These are phyloP conservation scores for Dolichomitus sp. DNA, from an alignment of 2,888 invertebrate genomes.

Conservation along the genomic window DNA sequence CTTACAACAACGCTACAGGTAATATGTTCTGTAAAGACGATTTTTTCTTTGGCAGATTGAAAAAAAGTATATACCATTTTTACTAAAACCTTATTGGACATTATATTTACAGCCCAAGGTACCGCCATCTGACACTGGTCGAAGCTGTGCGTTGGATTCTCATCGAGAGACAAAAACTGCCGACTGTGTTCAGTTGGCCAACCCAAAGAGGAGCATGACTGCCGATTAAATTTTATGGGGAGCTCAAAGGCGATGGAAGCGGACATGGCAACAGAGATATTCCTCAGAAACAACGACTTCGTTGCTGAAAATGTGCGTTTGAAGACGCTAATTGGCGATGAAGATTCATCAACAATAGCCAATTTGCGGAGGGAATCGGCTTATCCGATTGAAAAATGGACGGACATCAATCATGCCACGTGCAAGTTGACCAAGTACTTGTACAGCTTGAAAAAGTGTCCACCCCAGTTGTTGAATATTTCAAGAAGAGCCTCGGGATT, in stretches of 20 bases:
- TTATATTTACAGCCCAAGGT: conserved; percentile 1
- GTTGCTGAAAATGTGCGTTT: too few relatives aligned
- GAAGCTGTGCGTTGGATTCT: conserved; percentile 15
- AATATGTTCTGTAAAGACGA: not conserved
- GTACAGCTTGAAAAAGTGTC: not conserved
- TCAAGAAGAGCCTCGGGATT: too few relatives aligned
- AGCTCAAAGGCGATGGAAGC: too few relatives aligned
- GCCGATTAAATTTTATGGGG: conserved; percentile 38
- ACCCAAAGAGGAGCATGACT: conserved; percentile 43
- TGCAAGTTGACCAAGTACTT: conserved; percentile 28
- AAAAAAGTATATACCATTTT: not conserved
- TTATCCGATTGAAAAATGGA: conserved; percentile 12
- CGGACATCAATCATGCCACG: conserved; percentile 37
- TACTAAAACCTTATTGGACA: not conserved
- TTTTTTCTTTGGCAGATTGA: not conserved
- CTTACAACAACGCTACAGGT: conserved; percentile 11
- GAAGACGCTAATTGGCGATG: too few relatives aligned
- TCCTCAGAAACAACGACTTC: too few relatives aligned
- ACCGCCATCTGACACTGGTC: not conserved
- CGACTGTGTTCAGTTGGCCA: conserved; percentile 5
- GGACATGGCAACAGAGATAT: too few relatives aligned
- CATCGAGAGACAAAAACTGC: too few relatives aligned
- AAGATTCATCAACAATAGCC: too few relatives aligned
- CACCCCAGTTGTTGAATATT: too few relatives aligned
- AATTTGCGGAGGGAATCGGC: too few relatives aligned